These are phyloP conservation scores for Morinoia aosen DNA, from an alignment of 2,888 invertebrate genomes.

Conservation along the genomic window DNA sequence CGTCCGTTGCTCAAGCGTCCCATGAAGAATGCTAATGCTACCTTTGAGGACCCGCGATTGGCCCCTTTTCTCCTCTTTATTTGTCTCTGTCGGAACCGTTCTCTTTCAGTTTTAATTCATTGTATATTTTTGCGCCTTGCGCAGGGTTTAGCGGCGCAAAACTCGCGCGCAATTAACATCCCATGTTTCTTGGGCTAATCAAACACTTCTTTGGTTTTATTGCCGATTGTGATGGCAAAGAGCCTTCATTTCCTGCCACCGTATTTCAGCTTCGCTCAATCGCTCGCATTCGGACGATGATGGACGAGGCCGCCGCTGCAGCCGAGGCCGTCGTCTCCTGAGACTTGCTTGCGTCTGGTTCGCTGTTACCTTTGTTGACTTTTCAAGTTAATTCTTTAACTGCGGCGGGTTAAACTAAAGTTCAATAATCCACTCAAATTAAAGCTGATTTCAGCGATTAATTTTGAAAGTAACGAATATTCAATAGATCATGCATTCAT, in stretches of 20 bases:
- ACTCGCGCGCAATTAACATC: constrained; percentile 18
- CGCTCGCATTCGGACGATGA: constrained; percentile 34
- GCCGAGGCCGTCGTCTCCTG: not conserved
- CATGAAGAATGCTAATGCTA: not conserved
- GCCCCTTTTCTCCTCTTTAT: not conserved
- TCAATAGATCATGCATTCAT: too few species aligned
- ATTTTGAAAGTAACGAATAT: too few species aligned
- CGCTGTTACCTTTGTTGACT: not conserved
- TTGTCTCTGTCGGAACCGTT: not conserved
- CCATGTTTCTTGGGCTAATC: constrained; percentile 46
- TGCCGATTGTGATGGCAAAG: constrained; percentile 40
- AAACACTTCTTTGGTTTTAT: constrained; percentile 16
- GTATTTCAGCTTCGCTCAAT: constrained; percentile 40
- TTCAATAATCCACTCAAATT: not conserved
- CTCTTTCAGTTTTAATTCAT: not conserved
- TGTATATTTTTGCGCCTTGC: not conserved
- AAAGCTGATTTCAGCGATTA: not conserved
- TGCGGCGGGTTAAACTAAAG: not conserved
- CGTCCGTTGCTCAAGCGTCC: not conserved
- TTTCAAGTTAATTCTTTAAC: not conserved
- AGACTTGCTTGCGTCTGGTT: not conserved
- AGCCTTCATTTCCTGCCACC: constrained; percentile 31
- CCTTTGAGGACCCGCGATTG: not conserved
- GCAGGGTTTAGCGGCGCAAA: not conserved
- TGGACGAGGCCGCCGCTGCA: not conserved